A percentile compares a stretch with the other conserved stretches of the same genome.
Conservation (phyloP, 37 sponge, comb jelly and placozoan species). For the Diacarnus erythraeanus region DNA sequence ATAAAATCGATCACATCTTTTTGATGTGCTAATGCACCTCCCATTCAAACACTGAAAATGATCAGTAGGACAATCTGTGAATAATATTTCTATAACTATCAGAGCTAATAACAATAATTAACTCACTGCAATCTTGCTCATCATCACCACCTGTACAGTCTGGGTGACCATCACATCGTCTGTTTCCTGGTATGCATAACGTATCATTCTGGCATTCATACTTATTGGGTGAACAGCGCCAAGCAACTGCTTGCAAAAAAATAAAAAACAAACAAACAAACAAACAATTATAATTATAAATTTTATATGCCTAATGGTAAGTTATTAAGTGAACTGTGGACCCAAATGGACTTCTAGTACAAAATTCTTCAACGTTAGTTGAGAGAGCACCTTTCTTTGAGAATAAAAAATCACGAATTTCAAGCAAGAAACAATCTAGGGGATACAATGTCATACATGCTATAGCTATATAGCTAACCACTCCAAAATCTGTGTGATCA, state of each 20-base stretch:
- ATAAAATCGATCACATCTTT: background rate
- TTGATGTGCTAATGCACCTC: background rate
- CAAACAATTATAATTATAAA: too few relatives aligned
- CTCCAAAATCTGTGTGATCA: too few relatives aligned
- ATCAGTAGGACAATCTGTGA: background rate
- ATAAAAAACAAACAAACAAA: too few relatives aligned
- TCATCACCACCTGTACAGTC: background rate
- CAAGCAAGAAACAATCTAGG: too few relatives aligned
- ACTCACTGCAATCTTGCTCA: background rate
- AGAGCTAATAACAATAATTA: background rate
- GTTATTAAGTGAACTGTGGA: too few relatives aligned
- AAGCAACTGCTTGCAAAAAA: background rate
- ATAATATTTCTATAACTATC: background rate
- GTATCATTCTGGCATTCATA: background rate
- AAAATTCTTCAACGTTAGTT: too few relatives aligned
- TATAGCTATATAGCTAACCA: too few relatives aligned
- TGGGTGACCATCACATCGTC: background rate
- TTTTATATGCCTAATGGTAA: too few relatives aligned
- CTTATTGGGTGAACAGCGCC: background rate
- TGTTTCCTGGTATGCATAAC: background rate
- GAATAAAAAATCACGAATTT: too few relatives aligned
- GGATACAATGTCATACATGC: too few relatives aligned
- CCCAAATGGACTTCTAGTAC: too few relatives aligned
- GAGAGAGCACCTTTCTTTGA: too few relatives aligned
- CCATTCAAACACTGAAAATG: background rate